phyloP scores from a whole-genome alignment of 1,140 invertebrate genomes.

The Reticulitermes speratus region DNA sequence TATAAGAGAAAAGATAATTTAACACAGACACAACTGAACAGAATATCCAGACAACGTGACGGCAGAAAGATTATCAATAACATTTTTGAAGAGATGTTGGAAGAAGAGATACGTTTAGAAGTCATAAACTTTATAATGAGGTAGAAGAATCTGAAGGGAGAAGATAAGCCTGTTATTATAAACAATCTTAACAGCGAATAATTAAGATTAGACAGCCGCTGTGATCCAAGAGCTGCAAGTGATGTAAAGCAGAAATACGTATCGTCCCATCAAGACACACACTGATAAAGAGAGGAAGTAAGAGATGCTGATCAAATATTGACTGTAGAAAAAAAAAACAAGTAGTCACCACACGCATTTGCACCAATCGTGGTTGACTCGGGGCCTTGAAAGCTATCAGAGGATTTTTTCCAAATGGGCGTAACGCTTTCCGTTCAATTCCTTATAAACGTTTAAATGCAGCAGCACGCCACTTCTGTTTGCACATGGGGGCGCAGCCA shows the following conservation, averaged over 20 bases:
- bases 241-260: background rate
- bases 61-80: too few species aligned
- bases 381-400: background rate
- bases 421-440: background rate
- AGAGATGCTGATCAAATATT: background rate
- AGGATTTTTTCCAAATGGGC: background rate
- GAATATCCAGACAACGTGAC: too few species aligned
- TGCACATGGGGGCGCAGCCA: background rate
- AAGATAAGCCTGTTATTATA: too few species aligned
- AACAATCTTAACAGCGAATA: too few species aligned
- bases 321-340: background rate
- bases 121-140: too few species aligned
- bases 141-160: too few species aligned
- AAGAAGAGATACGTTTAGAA: too few species aligned
- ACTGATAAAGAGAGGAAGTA: constrained; percentile 11
- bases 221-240: background rate
- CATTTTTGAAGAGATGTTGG: too few species aligned
- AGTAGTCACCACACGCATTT: background rate
- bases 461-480: background rate
- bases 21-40: too few species aligned
- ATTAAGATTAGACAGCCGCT: too few species aligned
- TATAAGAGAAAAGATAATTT: too few species aligned
- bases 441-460: background rate
- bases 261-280: background rate
- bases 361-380: background rate